Evolutionary conservation across 2,888 invertebrate genomes (phyloP).

Genomic region (Dicyrtomina minuta): DNA sequence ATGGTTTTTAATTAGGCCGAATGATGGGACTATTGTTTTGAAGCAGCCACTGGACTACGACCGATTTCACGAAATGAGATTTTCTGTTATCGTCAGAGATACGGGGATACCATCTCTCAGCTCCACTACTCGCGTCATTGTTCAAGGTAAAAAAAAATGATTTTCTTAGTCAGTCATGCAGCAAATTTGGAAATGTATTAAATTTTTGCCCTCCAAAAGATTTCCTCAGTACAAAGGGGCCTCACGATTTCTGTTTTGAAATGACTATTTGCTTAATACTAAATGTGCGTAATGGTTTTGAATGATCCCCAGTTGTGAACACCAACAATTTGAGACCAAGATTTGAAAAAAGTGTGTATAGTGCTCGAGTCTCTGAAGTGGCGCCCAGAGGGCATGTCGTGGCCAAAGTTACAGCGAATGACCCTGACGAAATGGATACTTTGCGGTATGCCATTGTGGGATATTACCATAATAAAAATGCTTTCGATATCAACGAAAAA

Average conservation of each 20-base stretch:
- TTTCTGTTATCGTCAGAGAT: conserved; percentile 78
- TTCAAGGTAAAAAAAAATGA: conserved; percentile 75
- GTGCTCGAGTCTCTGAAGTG: conserved; percentile 74
- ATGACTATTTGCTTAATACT: background rate
- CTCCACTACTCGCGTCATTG: conserved; percentile 79
- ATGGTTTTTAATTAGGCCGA: conserved; percentile 59
- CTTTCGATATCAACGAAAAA: conserved; percentile 71
- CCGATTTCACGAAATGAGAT: conserved; percentile 69
- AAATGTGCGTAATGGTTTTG: conserved; percentile 37
- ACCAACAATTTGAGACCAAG: conserved; percentile 88
- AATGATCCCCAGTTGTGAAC: conserved; percentile 68
- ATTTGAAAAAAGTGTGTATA: conserved; percentile 78
- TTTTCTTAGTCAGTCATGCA: too few relatives aligned
- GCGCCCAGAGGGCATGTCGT: conserved; percentile 84
- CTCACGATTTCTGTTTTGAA: background rate
- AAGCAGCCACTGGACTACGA: conserved; percentile 82
- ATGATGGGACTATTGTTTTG: conserved; percentile 74
- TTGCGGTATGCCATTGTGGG: conserved; percentile 79
- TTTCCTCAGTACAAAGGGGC: background rate
- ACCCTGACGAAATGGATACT: conserved; percentile 78
- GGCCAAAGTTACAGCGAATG: conserved; percentile 82
- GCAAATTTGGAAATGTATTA: background rate
- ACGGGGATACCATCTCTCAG: conserved; percentile 78
- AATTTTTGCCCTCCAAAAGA: background rate
- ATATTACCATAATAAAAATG: conserved; percentile 76